Percentiles rank a stretch among this genome's conserved stretches.
phyloP scores from a whole-genome alignment of 2,113 vertebrate genomes.

The Tylochromis polylepis region DNA sequence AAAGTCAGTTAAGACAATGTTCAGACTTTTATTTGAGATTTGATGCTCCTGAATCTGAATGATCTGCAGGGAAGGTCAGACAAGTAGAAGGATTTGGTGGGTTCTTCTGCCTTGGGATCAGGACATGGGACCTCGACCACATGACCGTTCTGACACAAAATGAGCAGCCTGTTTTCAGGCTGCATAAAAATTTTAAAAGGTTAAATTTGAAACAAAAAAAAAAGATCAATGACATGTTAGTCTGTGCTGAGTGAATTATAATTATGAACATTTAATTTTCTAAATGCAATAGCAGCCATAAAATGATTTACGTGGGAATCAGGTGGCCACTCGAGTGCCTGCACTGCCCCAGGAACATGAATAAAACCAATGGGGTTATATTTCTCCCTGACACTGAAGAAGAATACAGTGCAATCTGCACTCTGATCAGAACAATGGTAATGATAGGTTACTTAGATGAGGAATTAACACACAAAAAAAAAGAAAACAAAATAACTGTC shows the following conservation, averaged over 20 bases:
- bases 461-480: too few species aligned
- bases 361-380: constrained; percentile 86
- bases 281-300: too few species aligned
- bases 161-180: constrained; percentile 76
- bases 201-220: neutral
- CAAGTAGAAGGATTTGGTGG: constrained; percentile 74
- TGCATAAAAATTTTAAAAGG: constrained; percentile 33
- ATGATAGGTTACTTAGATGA: neutral
- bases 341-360: constrained; percentile 82
- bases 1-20: too few species aligned
- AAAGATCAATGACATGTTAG: too few species aligned
- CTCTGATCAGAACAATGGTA: constrained; percentile 71
- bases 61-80: constrained; percentile 61
- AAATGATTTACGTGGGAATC: constrained; percentile 69
- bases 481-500: too few species aligned
- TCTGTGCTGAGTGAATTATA: too few species aligned
- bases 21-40: constrained; percentile 83
- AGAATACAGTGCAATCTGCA: constrained; percentile 87
- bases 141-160: constrained; percentile 83
- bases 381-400: constrained; percentile 78
- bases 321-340: constrained; percentile 83
- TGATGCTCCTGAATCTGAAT: constrained; percentile 88
- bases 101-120: constrained; percentile 11
- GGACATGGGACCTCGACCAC: constrained; percentile 78
- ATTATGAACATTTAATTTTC: too few species aligned